Base-by-base conservation (phyloP, 2,797 vertebrate species). In the Rhabdophis nuchalis region DNA sequence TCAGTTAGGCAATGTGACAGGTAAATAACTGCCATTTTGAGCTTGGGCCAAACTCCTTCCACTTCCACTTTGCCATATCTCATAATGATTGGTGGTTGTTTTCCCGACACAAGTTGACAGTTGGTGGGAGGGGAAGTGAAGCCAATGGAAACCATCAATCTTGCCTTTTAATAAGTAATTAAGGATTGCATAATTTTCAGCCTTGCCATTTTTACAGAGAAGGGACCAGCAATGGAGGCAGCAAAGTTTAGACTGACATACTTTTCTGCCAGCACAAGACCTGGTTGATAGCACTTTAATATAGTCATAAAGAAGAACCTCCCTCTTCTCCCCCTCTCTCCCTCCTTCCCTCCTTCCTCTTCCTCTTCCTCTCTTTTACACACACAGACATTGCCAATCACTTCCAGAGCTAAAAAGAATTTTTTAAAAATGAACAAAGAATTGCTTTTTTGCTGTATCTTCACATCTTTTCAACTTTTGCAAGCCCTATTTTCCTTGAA, bases 391-490 rank as follows among this genome's bases (percentile, higher is more conserved):
- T 86, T 54, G 52, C 18, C 12, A 88, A 25, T 27, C 46, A 56
- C 82, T 46, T 0, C 11, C 10, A 36, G 64, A 68, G 10, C 29
- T 1, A 1, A 57, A 93, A 94, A 87, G 1, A 89, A 14, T 46
- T 10, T 7, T 29, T 23, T 1, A 46, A 1, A 7, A n/a, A 9
- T 52, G 56, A 46, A 85, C 64, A 93, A n/a, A 85, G 91, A 27
- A 92, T 91, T 92, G 89, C 32, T 41, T 57, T 16, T 46, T 27
- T 72, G 56, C n/a, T 32, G 9, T 36, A 11, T 16, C 36, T 11
- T 4, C 57, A 92, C 94, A 93, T 77, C 56, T 86, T 92, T 90
- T 72, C 53, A 58, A 14, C 85, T 85, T 58, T 41, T 52, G 52
- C 56, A 93, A 46, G 25, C 91, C 46, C 29, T 88, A 54, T 53